These are phyloP conservation scores for Vultur gryphus DNA, from an alignment of 2,797 vertebrate species.

Conservation along the genomic window DNA sequence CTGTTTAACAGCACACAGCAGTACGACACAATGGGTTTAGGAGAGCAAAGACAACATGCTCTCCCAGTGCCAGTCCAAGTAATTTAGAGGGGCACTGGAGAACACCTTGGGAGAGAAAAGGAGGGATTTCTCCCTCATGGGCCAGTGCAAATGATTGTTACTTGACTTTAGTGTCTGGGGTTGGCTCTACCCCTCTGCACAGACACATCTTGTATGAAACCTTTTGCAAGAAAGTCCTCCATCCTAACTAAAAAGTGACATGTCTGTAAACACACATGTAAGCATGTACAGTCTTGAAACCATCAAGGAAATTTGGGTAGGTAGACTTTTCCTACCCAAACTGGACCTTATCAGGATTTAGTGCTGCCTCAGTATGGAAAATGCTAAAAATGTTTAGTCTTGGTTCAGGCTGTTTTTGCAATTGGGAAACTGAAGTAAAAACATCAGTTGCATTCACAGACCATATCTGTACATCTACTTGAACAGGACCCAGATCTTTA, in stretches of 20 bases:
- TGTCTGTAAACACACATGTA: not conserved
- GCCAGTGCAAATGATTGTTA: not conserved
- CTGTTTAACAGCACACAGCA: constrained; percentile 61
- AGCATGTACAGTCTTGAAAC: not conserved
- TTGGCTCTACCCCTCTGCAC: not conserved
- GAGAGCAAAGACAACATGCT: constrained; percentile 38
- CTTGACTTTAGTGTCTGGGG: not conserved
- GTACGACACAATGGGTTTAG: constrained; percentile 43
- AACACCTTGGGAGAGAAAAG: constrained; percentile 43
- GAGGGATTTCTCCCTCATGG: not conserved
- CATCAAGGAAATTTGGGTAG: not conserved
- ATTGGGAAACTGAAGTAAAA: not conserved
- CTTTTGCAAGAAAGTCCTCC: not conserved
- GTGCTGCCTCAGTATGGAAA: not conserved
- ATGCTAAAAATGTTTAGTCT: not conserved
- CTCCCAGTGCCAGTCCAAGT: constrained; percentile 28
- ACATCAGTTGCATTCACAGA: not conserved
- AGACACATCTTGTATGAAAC: not conserved
- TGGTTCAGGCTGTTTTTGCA: not conserved
- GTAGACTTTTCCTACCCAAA: not conserved
- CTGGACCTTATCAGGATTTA: not conserved
- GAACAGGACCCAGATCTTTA: constrained; percentile 54
- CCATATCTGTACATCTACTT: constrained; percentile 17
- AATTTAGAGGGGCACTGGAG: constrained; percentile 18
- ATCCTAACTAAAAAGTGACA: not conserved